A percentile compares a stretch with the other conserved stretches of the same genome.
Conservation (phyloP, 2,888 invertebrate genomes). For the Amblyjoppa proteus region DNA sequence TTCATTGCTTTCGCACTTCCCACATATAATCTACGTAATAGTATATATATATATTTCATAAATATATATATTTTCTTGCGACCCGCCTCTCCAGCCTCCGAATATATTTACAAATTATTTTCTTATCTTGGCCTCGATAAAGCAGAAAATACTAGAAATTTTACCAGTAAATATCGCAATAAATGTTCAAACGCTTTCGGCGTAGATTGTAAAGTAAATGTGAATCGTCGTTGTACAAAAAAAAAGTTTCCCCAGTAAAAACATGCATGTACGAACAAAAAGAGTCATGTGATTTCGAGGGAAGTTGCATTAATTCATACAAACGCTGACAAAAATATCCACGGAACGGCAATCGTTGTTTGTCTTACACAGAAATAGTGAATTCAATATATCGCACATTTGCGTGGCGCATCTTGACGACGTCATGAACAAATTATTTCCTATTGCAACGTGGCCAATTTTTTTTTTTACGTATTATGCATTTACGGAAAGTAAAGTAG, state of each 20-base stretch:
- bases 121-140: conserved; percentile 5
- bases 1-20: conserved; percentile 38
- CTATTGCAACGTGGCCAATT: neutral
- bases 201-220: neutral
- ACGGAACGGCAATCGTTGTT: neutral
- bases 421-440: neutral
- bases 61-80: conserved; percentile 32
- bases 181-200: conserved; percentile 7
- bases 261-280: conserved; percentile 24
- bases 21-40: conserved; percentile 21
- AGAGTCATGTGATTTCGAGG: neutral
- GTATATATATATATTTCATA: conserved; percentile 10
- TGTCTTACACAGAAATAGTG: neutral
- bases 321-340: neutral
- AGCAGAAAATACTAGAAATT: conserved; percentile 26
- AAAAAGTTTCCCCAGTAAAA: conserved; percentile 2
- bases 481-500: neutral
- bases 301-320: conserved; percentile 2
- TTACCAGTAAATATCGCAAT: conserved; percentile 28
- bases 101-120: conserved; percentile 47
- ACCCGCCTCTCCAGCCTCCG: conserved; percentile 9
- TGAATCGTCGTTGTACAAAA: conserved; percentile 6
- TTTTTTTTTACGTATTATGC: neutral
- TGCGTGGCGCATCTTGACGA: neutral
- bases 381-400: neutral